Percentiles rank a stretch among this genome's conserved stretches.
Evolutionary conservation across 1,140 invertebrate species (phyloP).

Genomic region (Camponotus floridanus): DNA sequence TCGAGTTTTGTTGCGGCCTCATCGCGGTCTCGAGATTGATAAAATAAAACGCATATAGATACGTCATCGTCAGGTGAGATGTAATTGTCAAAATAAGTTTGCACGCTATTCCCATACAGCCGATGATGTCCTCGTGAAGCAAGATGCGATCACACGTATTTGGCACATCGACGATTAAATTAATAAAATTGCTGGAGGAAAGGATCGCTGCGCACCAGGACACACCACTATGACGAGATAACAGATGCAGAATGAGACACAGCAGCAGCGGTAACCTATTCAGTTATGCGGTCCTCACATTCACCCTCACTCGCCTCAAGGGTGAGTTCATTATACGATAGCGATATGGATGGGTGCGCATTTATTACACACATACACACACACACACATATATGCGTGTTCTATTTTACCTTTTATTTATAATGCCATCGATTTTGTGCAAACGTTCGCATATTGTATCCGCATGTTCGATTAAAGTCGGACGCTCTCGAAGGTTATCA

Average conservation of each 20-base stretch:
- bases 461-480: conserved; percentile 24
- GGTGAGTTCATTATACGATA: conserved; percentile 74
- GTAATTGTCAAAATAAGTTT: conserved; percentile 37
- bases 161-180: not conserved
- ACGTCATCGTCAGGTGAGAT: conserved; percentile 44
- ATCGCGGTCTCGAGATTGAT: not conserved
- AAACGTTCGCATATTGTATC: not conserved
- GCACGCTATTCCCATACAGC: conserved; percentile 13
- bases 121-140: not conserved
- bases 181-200: no score
- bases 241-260: conserved; percentile 85
- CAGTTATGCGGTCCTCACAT: conserved; percentile 84
- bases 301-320: conserved; percentile 81
- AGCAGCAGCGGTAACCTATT: conserved; percentile 83
- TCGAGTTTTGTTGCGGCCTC: not conserved
- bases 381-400: not conserved
- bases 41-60: not conserved
- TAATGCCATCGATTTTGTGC: conserved; percentile 41
- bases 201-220: conserved; percentile 38
- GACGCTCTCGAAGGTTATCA: conserved; percentile 34
- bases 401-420: conserved; percentile 38
- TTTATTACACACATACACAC: no score
- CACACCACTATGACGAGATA: conserved; percentile 83
- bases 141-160: not conserved
- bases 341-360: no score